Percentiles rank a stretch among this genome's conserved stretches.
Conservation (phyloP, 2,888 invertebrate species). For the Rhodophaea formosa region DNA sequence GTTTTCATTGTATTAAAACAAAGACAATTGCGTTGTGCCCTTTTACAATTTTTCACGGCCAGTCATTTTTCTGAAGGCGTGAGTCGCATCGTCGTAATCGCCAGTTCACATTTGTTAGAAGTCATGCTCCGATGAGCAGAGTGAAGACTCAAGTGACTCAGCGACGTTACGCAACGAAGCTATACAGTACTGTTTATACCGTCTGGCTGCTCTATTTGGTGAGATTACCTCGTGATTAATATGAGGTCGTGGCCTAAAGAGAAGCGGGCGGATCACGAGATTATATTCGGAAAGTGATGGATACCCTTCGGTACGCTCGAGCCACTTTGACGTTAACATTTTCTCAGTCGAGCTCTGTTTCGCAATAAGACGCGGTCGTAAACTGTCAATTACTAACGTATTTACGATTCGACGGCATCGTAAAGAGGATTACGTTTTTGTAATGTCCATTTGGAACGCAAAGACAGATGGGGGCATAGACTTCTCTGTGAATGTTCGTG, state of each 20-base stretch:
- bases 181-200: constrained; percentile 46
- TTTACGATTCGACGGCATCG: constrained; percentile 38
- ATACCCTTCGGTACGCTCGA: constrained; percentile 29
- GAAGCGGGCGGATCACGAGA: constrained; percentile 42
- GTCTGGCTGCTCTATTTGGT: constrained; percentile 52
- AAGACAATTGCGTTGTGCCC: constrained; percentile 17
- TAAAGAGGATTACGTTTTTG: constrained; percentile 29
- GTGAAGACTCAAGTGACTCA: constrained; percentile 22
- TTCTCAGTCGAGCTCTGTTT: constrained; percentile 7
- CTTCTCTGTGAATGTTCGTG: constrained; percentile 10
- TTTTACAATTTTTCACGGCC: constrained; percentile 27
- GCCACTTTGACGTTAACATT: constrained; percentile 13
- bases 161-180: constrained; percentile 54
- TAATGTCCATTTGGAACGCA: constrained; percentile 19
- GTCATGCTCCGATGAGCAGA: constrained; percentile 26
- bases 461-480: constrained; percentile 16
- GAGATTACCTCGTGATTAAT: constrained; percentile 63
- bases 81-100: constrained; percentile 25
- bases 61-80: constrained; percentile 16
- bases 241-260: constrained; percentile 45
- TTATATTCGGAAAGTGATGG: constrained; percentile 48
- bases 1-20: not conserved
- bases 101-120: constrained; percentile 23
- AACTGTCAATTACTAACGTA: constrained; percentile 31
- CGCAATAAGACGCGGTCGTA: constrained; percentile 26